Percentiles rank a stretch among this genome's conserved stretches.
These are phyloP conservation scores for Exephanes ischioxanthus DNA, from an alignment of 2,888 invertebrate genomes.

Conservation along the genomic window DNA sequence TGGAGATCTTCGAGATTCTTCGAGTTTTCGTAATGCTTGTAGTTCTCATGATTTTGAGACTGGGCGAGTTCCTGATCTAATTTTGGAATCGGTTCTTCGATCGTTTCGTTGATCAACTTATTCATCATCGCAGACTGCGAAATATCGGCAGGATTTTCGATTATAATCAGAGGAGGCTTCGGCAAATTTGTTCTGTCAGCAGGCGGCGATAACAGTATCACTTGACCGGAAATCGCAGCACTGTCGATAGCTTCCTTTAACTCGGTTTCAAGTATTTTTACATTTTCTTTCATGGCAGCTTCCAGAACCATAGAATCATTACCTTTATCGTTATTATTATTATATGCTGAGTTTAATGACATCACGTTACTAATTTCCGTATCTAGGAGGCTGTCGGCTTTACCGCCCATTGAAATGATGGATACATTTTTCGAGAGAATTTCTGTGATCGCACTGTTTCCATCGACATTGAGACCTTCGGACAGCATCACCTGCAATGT, in stretches of 20 bases:
- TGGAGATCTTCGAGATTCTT: conserved; percentile 73
- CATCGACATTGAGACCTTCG: not conserved
- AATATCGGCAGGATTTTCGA: conserved; percentile 28
- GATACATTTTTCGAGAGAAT: conserved; percentile 33
- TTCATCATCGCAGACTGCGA: conserved; percentile 13
- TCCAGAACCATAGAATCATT: conserved; percentile 3
- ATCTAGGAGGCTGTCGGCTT: not conserved
- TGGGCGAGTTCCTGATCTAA: conserved; percentile 67
- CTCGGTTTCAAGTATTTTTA: conserved; percentile 41
- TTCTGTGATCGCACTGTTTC: conserved; percentile 14
- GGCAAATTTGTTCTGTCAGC: conserved; percentile 15
- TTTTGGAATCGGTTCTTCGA: not conserved
- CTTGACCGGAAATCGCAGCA: conserved; percentile 50
- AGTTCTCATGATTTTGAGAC: conserved; percentile 55
- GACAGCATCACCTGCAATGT: conserved; percentile 42
- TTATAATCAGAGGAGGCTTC: conserved; percentile 28
- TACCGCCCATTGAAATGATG: conserved; percentile 21
- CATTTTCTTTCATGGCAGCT: conserved; percentile 12
- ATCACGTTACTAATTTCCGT: conserved; percentile 9
- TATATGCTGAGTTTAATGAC: not conserved
- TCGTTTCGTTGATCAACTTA: not conserved
- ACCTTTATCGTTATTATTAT: not conserved
- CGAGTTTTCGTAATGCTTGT: conserved; percentile 67
- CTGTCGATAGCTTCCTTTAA: conserved; percentile 47
- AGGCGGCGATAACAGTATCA: conserved; percentile 48